These are phyloP conservation scores for Mesopsocus fuscifrons DNA, from an alignment of 2,888 invertebrate genomes.

Conservation along the genomic window DNA sequence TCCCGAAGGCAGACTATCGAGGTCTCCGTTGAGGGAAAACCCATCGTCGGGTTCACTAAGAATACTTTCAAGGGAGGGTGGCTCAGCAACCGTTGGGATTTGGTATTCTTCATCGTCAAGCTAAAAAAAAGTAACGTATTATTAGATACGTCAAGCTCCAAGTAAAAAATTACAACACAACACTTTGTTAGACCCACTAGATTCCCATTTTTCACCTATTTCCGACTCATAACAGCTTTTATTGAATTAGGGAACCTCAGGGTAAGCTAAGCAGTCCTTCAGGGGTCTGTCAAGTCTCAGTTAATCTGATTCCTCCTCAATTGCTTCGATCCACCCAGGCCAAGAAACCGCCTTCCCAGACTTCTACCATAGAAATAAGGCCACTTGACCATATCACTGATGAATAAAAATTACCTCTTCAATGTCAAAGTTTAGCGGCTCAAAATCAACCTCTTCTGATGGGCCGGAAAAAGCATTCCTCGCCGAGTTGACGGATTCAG, in stretches of 20 bases:
- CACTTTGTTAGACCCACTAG: no score
- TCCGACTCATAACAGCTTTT: background rate
- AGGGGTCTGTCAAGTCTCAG: background rate
- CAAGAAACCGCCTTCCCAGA: no score
- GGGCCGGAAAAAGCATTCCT: constrained; percentile 25
- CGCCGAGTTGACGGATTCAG: background rate
- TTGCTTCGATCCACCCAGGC: background rate
- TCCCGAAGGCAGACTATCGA: constrained; percentile 18
- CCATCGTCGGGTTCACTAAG: constrained; percentile 39
- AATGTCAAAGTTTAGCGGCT: constrained; percentile 40
- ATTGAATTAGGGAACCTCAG: constrained; percentile 6
- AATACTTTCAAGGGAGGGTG: constrained; percentile 64
- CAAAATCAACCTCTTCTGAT: constrained; percentile 39
- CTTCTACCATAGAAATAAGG: no score
- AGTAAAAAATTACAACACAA: no score
- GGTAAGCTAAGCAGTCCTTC: background rate
- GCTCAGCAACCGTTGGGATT: constrained; percentile 51
- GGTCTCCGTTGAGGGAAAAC: constrained; percentile 21
- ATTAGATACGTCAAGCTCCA: no score
- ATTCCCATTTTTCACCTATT: no score
- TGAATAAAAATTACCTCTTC: constrained; percentile 39
- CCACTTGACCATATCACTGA: no score
- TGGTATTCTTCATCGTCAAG: constrained; percentile 66
- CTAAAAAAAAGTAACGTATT: constrained; percentile 28
- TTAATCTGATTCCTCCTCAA: background rate